Conservation (phyloP, 2,888 invertebrate species). For the Dryomyza anilis region DNA sequence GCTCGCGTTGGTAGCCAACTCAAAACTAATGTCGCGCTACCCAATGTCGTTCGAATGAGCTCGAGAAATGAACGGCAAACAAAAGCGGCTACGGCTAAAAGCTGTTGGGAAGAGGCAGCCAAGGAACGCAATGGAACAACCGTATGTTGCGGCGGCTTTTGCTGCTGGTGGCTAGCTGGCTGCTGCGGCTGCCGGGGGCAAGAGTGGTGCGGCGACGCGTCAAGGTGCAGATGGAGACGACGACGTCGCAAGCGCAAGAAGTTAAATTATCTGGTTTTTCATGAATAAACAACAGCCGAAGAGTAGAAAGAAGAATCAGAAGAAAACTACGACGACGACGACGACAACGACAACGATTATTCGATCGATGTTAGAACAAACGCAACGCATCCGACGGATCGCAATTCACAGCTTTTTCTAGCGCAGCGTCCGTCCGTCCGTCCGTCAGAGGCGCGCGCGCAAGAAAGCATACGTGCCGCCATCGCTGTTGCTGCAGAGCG, state of each 20-base stretch:
- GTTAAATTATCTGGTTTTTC: constrained; percentile 21
- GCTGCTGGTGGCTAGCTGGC: too few relatives aligned
- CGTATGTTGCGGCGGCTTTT: too few relatives aligned
- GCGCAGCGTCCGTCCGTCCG: not conserved
- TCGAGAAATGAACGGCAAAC: constrained; percentile 31
- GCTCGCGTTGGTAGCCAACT: constrained; percentile 64
- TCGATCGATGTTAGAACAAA: too few relatives aligned
- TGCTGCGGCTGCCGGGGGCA: too few relatives aligned
- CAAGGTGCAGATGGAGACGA: constrained; percentile 20
- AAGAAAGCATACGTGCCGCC: not conserved
- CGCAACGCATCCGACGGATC: not conserved
- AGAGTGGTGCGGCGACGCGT: constrained; percentile 7
- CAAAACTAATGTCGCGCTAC: constrained; percentile 62
- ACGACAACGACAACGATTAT: too few relatives aligned
- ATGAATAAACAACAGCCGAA: constrained; percentile 17
- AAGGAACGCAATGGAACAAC: constrained; percentile 1
- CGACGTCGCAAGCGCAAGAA: constrained; percentile 20
- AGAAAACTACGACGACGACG: too few relatives aligned
- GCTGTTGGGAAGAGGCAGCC: constrained; percentile 10
- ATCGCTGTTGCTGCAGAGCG: not conserved
- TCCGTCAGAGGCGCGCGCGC: not conserved
- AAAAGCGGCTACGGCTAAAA: too few relatives aligned
- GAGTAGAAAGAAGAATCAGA: too few relatives aligned
- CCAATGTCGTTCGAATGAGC: constrained; percentile 47
- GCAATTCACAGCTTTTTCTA: constrained; percentile 12